Base-by-base conservation (phyloP, 2,888 invertebrate species). In the Acrobasis suavella region DNA sequence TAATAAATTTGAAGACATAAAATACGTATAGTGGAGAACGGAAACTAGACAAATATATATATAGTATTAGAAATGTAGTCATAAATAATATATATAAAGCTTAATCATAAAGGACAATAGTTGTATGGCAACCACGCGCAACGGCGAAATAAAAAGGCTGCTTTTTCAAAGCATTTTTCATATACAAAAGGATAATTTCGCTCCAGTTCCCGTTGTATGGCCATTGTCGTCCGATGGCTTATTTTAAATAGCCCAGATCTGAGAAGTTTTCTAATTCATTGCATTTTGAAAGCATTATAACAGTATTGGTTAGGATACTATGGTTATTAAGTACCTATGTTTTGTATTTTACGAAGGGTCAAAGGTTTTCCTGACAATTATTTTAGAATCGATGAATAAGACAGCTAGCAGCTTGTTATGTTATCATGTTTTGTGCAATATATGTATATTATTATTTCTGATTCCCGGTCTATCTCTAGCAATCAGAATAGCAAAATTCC, bases 111-210 rank as follows among this genome's bases (percentile, higher is more conserved):
- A 67, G 62, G 67, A 68, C 67, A 67, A 67, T 70, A 68, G 70
- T 67, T 67, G 64, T 56, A 62, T 60, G 62, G 65, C 66, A 65
- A 65, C 66, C 62, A 63, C 66, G 68, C 63, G 70, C 69, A 69
- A 71, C 68, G 65, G 63, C 65, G 78, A 83, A 75, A 78, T 71
- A 75, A 82, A 61, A 81, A 78, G 74, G 70, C 74, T 70, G 75
- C 70, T 72, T 75, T 76, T 80, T 80, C 78, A 83, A 80, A 83
- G 82, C 81, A 80, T 78, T 81, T 82, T 84, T 77, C 75, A 79
- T 78, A 79, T 71, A 86, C 85, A 86, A 87, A 87, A 85, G 86
- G 80, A 83, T 83, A 84, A 85, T 85, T 84, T 74, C 69, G 74
- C 79, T 79, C 75, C 82, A 82, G 83, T 82, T 82, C 74, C 76